Conservation (phyloP, 1,140 invertebrate genomes). For the Zaprionus ornatus region DNA sequence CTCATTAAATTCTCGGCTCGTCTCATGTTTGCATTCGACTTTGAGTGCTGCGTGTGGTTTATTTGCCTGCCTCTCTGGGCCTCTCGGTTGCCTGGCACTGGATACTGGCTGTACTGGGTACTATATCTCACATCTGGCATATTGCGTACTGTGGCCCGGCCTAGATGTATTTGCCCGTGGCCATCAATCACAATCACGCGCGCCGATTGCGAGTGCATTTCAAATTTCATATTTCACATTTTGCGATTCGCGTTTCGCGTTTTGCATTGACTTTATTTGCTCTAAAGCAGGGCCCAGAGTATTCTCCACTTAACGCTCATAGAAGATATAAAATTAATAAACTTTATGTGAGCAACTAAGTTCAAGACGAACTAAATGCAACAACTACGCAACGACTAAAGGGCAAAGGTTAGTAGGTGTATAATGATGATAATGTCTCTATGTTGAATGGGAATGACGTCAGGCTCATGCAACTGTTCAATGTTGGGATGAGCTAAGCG, state of each 20-base stretch:
- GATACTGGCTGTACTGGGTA: constrained; percentile 37
- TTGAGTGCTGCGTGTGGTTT: constrained; percentile 66
- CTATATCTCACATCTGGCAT: constrained; percentile 44
- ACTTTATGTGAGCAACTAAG: constrained; percentile 73
- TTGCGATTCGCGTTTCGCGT: constrained; percentile 1
- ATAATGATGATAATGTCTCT: constrained; percentile 24
- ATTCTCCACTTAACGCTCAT: constrained; percentile 68
- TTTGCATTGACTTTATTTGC: constrained; percentile 19
- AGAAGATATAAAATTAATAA: constrained; percentile 81
- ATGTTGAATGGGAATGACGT: constrained; percentile 30
- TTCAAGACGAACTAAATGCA: constrained; percentile 71
- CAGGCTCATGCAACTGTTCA: constrained; percentile 61
- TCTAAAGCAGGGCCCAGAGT: constrained; percentile 24
- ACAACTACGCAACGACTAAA: constrained; percentile 72
- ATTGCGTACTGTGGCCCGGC: constrained; percentile 41
- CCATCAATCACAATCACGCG: constrained; percentile 59
- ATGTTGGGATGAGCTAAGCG: constrained; percentile 38
- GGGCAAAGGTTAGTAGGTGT: constrained; percentile 30
- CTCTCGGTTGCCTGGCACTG: constrained; percentile 23
- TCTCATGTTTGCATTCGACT: constrained; percentile 65
- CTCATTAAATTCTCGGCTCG: constrained; percentile 50
- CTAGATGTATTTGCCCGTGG: constrained; percentile 36
- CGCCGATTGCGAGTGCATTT: constrained; percentile 17
- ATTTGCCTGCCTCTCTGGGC: constrained; percentile 60
- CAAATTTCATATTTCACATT: constrained; percentile 13